A percentile compares a stretch with the other conserved stretches of the same genome.
Conservation (phyloP, 2,888 invertebrate species). For the Tetragnatha montana region DNA sequence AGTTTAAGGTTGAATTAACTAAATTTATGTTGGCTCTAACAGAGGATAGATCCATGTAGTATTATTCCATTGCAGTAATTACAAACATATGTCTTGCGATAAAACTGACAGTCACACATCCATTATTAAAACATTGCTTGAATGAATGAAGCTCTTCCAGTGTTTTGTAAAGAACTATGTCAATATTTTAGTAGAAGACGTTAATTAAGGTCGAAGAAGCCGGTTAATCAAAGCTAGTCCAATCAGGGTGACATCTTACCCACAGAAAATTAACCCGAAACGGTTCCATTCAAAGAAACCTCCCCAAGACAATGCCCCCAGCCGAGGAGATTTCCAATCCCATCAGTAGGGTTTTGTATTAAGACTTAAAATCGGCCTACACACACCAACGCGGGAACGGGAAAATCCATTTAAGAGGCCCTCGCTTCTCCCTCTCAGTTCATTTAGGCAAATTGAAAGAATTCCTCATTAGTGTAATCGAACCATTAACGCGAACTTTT, state of each 20-base stretch:
- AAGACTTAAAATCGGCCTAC: conserved; percentile 29
- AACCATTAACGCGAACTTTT: conserved; percentile 69
- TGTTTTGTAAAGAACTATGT: too few relatives aligned
- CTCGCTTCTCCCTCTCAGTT: conserved; percentile 49
- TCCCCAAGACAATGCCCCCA: background rate
- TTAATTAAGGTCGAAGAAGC: too few relatives aligned
- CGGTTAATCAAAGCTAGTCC: too few relatives aligned
- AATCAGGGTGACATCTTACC: background rate
- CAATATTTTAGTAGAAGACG: too few relatives aligned
- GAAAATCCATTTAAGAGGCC: conserved; percentile 59
- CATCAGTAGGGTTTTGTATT: conserved; percentile 4
- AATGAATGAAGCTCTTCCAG: too few relatives aligned
- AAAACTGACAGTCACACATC: too few relatives aligned
- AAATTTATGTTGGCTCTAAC: too few relatives aligned
- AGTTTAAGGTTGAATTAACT: too few relatives aligned
- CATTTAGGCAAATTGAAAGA: conserved; percentile 70
- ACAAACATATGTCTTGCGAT: too few relatives aligned
- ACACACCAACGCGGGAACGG: conserved; percentile 10
- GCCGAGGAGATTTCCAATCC: background rate
- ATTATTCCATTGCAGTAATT: too few relatives aligned
- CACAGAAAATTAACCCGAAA: background rate
- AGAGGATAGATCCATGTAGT: too few relatives aligned
- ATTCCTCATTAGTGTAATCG: conserved; percentile 70
- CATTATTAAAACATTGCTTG: too few relatives aligned
- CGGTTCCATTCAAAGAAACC: background rate